Conservation (phyloP, 2,888 invertebrate species). For the Drosophila nr. perissopoda region DNA sequence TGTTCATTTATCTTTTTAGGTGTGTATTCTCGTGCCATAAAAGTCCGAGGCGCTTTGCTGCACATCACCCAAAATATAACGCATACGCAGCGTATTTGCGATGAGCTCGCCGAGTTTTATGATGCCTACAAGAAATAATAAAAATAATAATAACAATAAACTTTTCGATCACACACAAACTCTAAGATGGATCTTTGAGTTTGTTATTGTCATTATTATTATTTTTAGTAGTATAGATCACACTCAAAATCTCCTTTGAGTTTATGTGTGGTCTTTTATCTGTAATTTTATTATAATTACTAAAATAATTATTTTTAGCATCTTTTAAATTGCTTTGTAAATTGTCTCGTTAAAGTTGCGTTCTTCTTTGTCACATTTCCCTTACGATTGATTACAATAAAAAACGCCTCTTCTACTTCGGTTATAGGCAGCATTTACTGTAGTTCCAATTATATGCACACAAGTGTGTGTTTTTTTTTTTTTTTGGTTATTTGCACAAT, state of each 20-base stretch:
- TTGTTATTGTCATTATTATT: not conserved
- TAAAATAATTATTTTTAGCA: not conserved
- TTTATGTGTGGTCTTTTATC: not conserved
- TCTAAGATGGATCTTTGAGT: not conserved
- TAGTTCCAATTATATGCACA: conserved; percentile 2
- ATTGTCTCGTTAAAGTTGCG: not conserved
- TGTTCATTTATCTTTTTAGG: conserved; percentile 35
- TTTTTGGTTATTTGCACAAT: conserved; percentile 47
- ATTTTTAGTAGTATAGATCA: not conserved
- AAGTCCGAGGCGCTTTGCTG: conserved; percentile 11
- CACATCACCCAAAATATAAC: conserved; percentile 11
- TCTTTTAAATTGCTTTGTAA: not conserved
- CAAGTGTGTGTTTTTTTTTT: conserved; percentile 6
- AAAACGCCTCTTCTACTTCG: not conserved
- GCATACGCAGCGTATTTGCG: conserved; percentile 38
- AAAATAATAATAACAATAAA: not conserved
- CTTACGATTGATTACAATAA: not conserved
- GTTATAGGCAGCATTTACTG: not conserved
- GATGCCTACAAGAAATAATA: not conserved
- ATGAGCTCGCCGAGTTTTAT: not conserved
- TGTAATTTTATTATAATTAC: not conserved
- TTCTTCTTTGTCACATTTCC: not conserved
- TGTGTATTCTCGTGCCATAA: conserved; percentile 14
- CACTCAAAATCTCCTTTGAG: too few species aligned
- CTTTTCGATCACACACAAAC: not conserved